Evolutionary conservation across 1,140 invertebrate genomes (phyloP), one percentile per base, ranked within the genome.

Genomic region (Zaprionus tsacasi): DNA sequence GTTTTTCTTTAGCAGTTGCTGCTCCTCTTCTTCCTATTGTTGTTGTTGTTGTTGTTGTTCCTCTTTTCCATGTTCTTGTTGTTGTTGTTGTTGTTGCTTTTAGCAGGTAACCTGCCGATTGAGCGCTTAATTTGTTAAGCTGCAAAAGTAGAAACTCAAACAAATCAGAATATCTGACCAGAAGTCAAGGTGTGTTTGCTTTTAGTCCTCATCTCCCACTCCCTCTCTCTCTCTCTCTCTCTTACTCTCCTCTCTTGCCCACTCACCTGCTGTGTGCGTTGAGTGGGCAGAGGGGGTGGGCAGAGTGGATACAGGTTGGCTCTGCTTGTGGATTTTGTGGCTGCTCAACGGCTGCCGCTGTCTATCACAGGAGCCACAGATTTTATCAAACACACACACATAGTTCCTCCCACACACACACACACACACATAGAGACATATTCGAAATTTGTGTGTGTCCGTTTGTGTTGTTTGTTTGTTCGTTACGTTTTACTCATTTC

Each of bases 111-210:
- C 15, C 79, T 88, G 69, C 70, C 76, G 83, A 87, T 87, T 88
- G 83, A 83, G 83, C 83, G 89, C 89, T 91, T 91, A 91, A 91
- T 91, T 91, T 91, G 81, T 83, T 91, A 89, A 91, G 80, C 82
- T 82, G 64, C 79, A 80, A 86, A 91, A 91, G 89, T 91, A 89
- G 89, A 91, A 91, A 91, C 79, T 86, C 89, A 91, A 91, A 91
- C 89, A 91, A 89, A 91, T 86, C 88, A 78, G 80, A 91, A 82
- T 82, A 85, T 79, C 87, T 87, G 86, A 79, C 82, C 82, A 86
- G 71, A 90, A 91, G 87, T 91, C 87, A 90, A 90, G 87, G 87
- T 80, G 87, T 90, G 82, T 87, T 82, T 88, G 80, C 70, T 67
- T 85, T 78, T 59, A 40, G 30, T 30, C 60, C 50, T 17, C 17